Evolutionary conservation across 2,797 vertebrate genomes (phyloP).

Genomic region (Cirrhinus mrigala): DNA sequence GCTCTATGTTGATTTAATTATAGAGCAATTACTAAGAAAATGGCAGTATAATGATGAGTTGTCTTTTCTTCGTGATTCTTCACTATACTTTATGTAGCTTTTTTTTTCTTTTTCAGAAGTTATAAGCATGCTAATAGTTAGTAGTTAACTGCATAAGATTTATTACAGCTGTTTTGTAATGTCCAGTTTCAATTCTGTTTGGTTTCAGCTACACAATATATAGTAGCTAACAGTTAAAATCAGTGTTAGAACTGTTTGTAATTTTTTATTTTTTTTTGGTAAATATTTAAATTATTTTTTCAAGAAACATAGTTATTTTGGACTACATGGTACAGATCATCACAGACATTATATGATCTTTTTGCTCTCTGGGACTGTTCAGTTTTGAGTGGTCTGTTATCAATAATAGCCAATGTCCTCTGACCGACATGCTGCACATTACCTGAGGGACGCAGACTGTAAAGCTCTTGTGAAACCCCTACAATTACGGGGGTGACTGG

Average conservation of each 20-base stretch:
- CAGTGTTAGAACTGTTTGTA: too few species aligned
- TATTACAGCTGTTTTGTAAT: not conserved
- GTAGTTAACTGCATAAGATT: not conserved
- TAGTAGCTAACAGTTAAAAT: not conserved
- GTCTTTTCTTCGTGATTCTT: not conserved
- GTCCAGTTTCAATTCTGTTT: not conserved
- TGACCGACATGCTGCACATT: slow-evolving; percentile 24
- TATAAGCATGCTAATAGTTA: not conserved
- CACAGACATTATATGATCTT: not conserved
- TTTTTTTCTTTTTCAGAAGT: not conserved
- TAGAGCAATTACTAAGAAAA: not conserved
- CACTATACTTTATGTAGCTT: not conserved
- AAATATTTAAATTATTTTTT: not conserved
- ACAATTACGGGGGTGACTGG: slow-evolving; percentile 31
- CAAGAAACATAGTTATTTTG: not conserved
- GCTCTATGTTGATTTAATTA: not conserved
- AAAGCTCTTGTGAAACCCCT: slow-evolving; percentile 25
- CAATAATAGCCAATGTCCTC: slow-evolving; percentile 29
- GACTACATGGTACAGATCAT: not conserved
- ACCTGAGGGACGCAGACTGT: slow-evolving; percentile 25
- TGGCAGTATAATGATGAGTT: not conserved
- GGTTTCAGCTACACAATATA: not conserved
- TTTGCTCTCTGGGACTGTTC: slow-evolving; percentile 2
- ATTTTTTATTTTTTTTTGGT: not conserved
- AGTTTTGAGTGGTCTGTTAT: slow-evolving; percentile 27